These are phyloP conservation scores for Osmoderma eremita DNA, from an alignment of 2,888 invertebrate genomes.

Conservation along the genomic window DNA sequence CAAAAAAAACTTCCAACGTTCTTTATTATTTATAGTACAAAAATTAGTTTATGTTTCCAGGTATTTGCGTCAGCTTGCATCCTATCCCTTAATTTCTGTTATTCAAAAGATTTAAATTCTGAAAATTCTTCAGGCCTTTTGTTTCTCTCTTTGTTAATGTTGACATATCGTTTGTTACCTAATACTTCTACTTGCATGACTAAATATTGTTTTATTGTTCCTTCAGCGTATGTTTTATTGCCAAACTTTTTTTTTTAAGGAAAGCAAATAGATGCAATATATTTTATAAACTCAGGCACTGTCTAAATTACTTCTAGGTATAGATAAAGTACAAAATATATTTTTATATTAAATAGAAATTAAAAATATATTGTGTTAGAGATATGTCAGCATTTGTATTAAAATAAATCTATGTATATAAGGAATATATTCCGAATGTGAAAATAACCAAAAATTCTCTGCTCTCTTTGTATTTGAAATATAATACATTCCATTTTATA, in stretches of 20 bases:
- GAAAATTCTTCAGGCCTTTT: constrained; percentile 30
- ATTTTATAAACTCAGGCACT: constrained; percentile 52
- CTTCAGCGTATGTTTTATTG: constrained; percentile 19
- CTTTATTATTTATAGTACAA: constrained; percentile 57
- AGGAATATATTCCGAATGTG: constrained; percentile 52
- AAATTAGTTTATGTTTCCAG: constrained; percentile 52
- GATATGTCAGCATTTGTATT: constrained; percentile 60
- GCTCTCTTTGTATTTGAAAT: constrained; percentile 50
- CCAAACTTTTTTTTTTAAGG: constrained; percentile 16
- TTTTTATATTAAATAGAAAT: constrained; percentile 52
- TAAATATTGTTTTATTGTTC: constrained; percentile 17
- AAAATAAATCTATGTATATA: constrained; percentile 56
- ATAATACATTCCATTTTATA: constrained; percentile 62
- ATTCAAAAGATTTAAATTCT: constrained; percentile 38
- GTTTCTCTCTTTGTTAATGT: constrained; percentile 50
- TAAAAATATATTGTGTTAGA: constrained; percentile 54
- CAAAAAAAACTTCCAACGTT: constrained; percentile 39
- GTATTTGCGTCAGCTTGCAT: constrained; percentile 51
- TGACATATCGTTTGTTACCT: constrained; percentile 54
- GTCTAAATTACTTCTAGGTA: constrained; percentile 48
- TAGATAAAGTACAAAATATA: constrained; percentile 51
- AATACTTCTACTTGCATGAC: constrained; percentile 34
- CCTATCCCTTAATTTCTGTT: constrained; percentile 32
- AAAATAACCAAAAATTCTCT: constrained; percentile 56
- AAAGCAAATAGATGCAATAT: constrained; percentile 48